These are phyloP conservation scores for Drosophila pallidifrons DNA, from an alignment of 1,140 invertebrate species.

Conservation along the genomic window DNA sequence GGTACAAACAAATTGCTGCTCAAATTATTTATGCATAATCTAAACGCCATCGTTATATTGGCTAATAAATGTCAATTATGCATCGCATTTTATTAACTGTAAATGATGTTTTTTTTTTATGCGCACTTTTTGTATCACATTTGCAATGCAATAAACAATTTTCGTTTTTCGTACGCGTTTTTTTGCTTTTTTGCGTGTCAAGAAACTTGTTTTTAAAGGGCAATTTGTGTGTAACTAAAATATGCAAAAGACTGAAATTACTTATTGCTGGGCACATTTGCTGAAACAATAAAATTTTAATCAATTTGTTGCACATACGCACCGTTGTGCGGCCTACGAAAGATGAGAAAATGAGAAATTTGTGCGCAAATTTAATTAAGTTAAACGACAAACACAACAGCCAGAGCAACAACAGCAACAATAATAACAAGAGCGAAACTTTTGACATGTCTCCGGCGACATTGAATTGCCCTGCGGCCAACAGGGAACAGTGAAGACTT, in stretches of 20 bases:
- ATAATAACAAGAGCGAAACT: conserved; percentile 37
- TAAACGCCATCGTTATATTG: conserved; percentile 36
- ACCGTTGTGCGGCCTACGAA: conserved; percentile 30
- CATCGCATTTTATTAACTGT: conserved; percentile 59
- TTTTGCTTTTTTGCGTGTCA: conserved; percentile 22
- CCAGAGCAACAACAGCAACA: conserved; percentile 19
- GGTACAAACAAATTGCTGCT: conserved; percentile 20
- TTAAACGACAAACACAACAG: conserved; percentile 66
- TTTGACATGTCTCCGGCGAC: conserved; percentile 70
- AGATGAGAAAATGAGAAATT: conserved; percentile 57
- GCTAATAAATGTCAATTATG: conserved; percentile 61
- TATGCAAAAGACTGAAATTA: conserved; percentile 51
- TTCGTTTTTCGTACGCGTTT: not conserved
- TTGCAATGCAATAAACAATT: conserved; percentile 48
- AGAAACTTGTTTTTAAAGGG: conserved; percentile 6
- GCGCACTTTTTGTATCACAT: conserved; percentile 37
- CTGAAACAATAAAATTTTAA: conserved; percentile 73
- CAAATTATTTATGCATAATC: conserved; percentile 42
- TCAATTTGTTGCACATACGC: conserved; percentile 65
- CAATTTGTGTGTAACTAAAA: conserved; percentile 57
- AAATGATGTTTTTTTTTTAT: conserved; percentile 51
- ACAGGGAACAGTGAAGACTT: conserved; percentile 22
- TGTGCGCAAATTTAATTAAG: conserved; percentile 78
- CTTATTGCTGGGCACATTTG: conserved; percentile 33
- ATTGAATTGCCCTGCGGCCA: conserved; percentile 56